Evolutionary conservation across 2,113 vertebrate genomes (phyloP), one percentile per base, ranked within the genome.

Genomic region (Myotis yumanensis): DNA sequence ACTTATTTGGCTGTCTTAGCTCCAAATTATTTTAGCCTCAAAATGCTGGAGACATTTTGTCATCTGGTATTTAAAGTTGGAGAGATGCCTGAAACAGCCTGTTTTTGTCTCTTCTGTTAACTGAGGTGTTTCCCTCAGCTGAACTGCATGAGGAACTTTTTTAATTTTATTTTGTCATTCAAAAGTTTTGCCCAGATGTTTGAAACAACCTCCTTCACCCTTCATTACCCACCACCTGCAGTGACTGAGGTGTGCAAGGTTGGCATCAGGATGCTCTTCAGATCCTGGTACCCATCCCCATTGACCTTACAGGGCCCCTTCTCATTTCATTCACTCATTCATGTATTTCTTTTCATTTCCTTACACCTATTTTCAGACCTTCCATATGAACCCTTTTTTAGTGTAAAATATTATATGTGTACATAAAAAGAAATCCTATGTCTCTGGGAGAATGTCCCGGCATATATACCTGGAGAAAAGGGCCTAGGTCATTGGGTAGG

Each of bases 11-110:
- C 35, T 95, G 12, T 9, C 12, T 51, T 81, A 77, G 4, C 72
- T 86, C 88, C 86, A 72, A 94, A 90, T 95, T 90, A 89, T 40
- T 80, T 91, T 82, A 89, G 68, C 81, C 32, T 90, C 46, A 80
- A 59, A 93, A 93, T 7, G 40, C n/a, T 59, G 35, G 94, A 83
- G 48, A 28, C 20, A 62, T 89, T 93, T 69, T 86, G 17, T 86
- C 62, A 37, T 66, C 62, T 64, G 40, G 16, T 82, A 72, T 82
- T 95, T 94, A 52, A 75, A 92, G 68, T 54, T 87, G 7, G 51
- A 86, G 48, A 59, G 46, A 37, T 52, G 40, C 86, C 71, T 72
- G 52, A 82, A 72, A 22, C 46, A 79, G 25, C 43, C 76, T 81
- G 12, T 83, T 94, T 91, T 81, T 76, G 62, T 86, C 48, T 80